Base-by-base conservation (phyloP, 1,140 invertebrate species). In the Papilio dardanus region DNA sequence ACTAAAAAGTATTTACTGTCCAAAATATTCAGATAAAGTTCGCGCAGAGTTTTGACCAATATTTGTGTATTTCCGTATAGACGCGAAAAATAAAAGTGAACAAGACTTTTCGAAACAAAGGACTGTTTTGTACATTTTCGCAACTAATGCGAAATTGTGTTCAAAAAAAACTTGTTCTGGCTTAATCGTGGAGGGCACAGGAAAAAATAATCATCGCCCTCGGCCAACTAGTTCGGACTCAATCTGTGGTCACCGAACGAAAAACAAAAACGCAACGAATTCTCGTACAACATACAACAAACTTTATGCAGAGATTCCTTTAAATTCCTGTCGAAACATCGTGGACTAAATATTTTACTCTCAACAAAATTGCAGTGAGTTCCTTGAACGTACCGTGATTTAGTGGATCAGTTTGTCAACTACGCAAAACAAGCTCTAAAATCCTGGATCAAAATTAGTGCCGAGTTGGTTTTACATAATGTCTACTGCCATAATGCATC, bases 401-500 rank as follows among this genome's bases (percentile, higher is more conserved):
- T 83, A 89, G 89, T 93, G 91, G 81, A 86, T 88, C 77, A 86
- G 84, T 92, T 90, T 82, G 79, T 86, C 84, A 81, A 86, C 80
- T 79, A 80, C 81, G 76, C 83, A 79, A 80, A 82, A 83, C 33
- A 81, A 84, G 74, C 78, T 79, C 67, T 77, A 81, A 79, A 90
- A 89, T 82, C 83, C 90, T 91, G 91, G 91, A 93, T 91, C 80
- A 78, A 80, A 84, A 82, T 84, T 84, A 91, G 89, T 92, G 90
- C 79, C 86, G 82, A 91, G 79, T 88, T 88, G 78, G 77, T 86
- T 85, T 84, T 85, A 80, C 87, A 93, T 85, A 90, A 94, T 94
- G 93, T 94, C 93, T 90, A 94, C 93, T 87, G 93, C 93, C 83
- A 93, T 94, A 88, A 94, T 94, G 92, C 92, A 94, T 87, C 93